Conservation (phyloP, 2,888 invertebrate species). For the Keiferia lycopersicella region DNA sequence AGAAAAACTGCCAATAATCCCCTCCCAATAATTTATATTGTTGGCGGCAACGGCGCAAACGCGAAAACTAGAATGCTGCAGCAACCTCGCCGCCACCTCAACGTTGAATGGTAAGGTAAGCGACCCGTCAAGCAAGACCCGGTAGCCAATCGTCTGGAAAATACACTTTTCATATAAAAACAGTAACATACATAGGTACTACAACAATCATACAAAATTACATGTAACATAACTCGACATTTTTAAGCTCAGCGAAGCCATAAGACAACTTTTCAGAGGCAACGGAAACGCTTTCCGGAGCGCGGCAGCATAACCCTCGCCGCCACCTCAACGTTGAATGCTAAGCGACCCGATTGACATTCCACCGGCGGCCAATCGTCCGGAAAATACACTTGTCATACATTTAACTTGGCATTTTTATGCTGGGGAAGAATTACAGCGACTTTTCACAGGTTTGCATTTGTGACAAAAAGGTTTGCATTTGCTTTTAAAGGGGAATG, state of each 20-base stretch:
- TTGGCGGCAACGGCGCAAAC: no score
- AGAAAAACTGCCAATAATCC: no score
- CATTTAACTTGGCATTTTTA: conserved; percentile 66
- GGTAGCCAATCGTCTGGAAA: conserved; percentile 50
- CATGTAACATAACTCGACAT: no score
- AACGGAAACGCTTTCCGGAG: no score
- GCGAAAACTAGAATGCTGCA: no score
- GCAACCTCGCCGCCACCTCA: no score
- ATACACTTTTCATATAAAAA: no score
- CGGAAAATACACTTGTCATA: conserved; percentile 76
- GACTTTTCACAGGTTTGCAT: conserved; percentile 19
- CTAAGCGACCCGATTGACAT: conserved; percentile 56
- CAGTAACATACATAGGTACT: no score
- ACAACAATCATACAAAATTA: no score
- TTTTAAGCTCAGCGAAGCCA: no score
- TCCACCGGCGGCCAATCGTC: conserved; percentile 63
- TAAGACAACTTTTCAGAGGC: no score
- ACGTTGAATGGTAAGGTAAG: conserved; percentile 30
- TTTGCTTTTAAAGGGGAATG: background rate
- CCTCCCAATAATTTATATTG: no score
- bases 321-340: conserved; percentile 34
- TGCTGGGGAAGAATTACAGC: conserved; percentile 45
- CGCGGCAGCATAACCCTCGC: conserved; percentile 3
- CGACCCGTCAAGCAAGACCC: conserved; percentile 13
- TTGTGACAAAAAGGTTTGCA: conserved; percentile 19